Percentiles rank a stretch among this genome's conserved stretches.
Conservation (phyloP, 2,797 vertebrate genomes). For the Dryobates pubescens region DNA sequence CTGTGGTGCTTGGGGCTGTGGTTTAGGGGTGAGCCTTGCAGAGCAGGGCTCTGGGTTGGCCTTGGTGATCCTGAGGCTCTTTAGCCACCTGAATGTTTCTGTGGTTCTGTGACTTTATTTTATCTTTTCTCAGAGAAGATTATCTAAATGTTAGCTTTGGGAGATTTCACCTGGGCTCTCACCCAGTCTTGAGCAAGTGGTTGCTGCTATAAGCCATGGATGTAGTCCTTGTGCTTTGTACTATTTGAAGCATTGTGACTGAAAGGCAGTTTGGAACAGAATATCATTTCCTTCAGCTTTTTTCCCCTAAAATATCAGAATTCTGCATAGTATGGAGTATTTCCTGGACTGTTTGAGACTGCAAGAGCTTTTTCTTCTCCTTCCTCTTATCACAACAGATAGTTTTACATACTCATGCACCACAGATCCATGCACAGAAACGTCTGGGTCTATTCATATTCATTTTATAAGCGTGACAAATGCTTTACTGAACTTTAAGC, state of each 20-base stretch:
- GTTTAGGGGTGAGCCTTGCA: too few relatives aligned
- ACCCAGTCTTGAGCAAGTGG: neutral
- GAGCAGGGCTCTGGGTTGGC: too few relatives aligned
- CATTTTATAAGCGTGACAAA: neutral
- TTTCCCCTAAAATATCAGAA: neutral
- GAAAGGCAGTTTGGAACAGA: neutral
- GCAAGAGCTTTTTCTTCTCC: neutral
- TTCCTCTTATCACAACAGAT: neutral
- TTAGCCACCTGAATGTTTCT: too few relatives aligned
- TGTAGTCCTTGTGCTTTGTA: neutral
- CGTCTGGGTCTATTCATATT: neutral
- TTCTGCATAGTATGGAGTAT: neutral
- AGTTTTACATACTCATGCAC: neutral
- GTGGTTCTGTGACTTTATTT: neutral
- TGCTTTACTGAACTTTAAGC: neutral
- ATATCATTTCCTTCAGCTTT: neutral
- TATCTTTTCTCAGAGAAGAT: neutral
- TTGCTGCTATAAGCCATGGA: neutral
- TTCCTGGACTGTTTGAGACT: neutral
- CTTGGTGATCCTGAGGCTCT: too few relatives aligned
- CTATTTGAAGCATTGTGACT: neutral
- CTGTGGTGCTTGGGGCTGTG: too few relatives aligned
- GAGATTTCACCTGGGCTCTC: neutral
- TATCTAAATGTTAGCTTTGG: neutral
- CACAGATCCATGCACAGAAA: neutral